Base-by-base conservation (phyloP, 2,797 vertebrate genomes). In the Yasuhikotakia modesta region DNA sequence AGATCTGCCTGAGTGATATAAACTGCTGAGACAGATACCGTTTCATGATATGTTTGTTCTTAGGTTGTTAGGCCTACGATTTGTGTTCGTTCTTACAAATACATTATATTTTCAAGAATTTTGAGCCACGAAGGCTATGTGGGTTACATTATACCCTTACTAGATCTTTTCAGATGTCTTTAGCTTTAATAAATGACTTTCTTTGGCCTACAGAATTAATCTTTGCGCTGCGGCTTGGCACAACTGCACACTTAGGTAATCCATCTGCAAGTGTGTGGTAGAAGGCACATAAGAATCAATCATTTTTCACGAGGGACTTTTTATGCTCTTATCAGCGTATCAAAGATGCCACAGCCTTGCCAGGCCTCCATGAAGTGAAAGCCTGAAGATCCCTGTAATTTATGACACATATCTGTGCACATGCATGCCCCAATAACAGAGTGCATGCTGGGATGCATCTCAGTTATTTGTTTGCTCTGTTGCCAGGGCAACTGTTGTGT, bases 401-500 rank as follows among this genome's bases (percentile, higher is more conserved):
- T 70, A 77, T 74, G 70, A 78, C 48, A 16, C 71, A 69, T 50
- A 78, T 70, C 81, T 77, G 21, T 5, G 57, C 68, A 85, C 74
- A 63, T 6, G 72, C 71, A 68, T 22, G 50, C 24, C 66, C 50
- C 35, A 50, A 48, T 65, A 74, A 82, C 76, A 57, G n/a, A n/a
- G n/a, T n/a, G 71, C n/a, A n/a, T n/a, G n/a, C n/a, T n/a, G n/a
- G n/a, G n/a, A n/a, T n/a, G n/a, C 77, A 32, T 74, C 58, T 64
- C 30, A 53, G 78, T 81, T 87, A 86, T 85, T 86, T 82, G 87
- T 90, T 90, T 91, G 84, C 69, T 39, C 5, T 2, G 85, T 90
- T 86, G 78, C 88, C 84, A 76, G 73, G 86, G 87, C 45, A 88
- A 92, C 90, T 85, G 87, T 87, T n/a, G n/a, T 86, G 72, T 88